phyloP scores from a whole-genome alignment of 2,113 vertebrate species.

The Alethe castanea region DNA sequence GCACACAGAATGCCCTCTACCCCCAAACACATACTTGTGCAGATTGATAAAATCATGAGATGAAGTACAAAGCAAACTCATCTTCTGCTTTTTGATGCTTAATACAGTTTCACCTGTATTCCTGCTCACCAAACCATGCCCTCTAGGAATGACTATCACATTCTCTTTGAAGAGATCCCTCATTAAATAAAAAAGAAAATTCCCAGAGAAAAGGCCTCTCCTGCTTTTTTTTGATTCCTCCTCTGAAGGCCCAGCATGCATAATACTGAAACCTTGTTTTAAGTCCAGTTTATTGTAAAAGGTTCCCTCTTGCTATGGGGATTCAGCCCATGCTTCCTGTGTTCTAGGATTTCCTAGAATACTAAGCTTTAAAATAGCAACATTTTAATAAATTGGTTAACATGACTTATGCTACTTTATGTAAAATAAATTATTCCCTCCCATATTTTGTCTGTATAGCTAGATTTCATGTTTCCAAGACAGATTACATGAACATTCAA shows the following conservation, averaged over 20 bases:
- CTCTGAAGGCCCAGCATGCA: conserved; percentile 12
- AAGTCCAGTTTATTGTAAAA: conserved; percentile 35
- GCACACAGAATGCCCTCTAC: not conserved
- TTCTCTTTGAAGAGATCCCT: conserved; percentile 57
- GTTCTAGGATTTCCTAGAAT: not conserved
- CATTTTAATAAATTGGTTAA: not conserved
- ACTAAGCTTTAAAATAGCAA: not conserved
- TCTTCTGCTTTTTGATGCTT: conserved; percentile 34
- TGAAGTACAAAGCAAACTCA: conserved; percentile 34
- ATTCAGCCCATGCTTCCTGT: not conserved
- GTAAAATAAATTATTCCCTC: not conserved
- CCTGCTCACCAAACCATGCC: conserved; percentile 43
- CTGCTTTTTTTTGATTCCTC: conserved; percentile 21
- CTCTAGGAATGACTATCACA: conserved; percentile 56
- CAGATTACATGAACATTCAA: not conserved
- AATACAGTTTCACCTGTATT: conserved; percentile 41
- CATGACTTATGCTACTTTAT: not conserved
- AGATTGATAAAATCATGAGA: conserved; percentile 7
- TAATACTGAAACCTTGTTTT: conserved; percentile 12
- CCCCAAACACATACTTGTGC: not conserved
- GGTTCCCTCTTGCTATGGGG: not conserved
- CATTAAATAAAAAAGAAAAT: conserved; percentile 59
- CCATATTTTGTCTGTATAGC: not conserved
- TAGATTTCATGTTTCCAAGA: not conserved
- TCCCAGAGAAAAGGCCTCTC: conserved; percentile 20